phyloP scores from a whole-genome alignment of 1,140 invertebrate species.

The Drosophila chauvacae region DNA sequence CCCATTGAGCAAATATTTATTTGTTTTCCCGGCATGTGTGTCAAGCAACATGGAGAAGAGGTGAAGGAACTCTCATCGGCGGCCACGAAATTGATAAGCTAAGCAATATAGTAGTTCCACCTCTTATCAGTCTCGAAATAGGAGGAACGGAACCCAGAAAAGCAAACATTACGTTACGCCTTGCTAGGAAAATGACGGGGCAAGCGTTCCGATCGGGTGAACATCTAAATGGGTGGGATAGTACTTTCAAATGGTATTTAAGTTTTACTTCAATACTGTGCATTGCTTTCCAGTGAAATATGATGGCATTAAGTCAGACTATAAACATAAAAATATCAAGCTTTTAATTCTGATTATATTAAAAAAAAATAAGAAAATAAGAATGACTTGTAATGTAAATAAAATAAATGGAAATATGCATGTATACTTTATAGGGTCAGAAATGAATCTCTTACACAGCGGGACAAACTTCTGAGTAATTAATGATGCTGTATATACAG shows the following conservation, averaged over 20 bases:
- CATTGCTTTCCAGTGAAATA: slow-evolving; percentile 3
- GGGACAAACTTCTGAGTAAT: too few relatives aligned
- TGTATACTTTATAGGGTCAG: neutral
- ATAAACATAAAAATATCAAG: neutral
- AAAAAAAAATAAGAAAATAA: neutral
- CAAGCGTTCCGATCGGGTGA: slow-evolving; percentile 30
- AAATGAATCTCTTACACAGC: neutral
- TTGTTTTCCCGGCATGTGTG: slow-evolving; percentile 43
- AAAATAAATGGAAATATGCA: neutral
- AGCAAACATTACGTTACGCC: slow-evolving; percentile 27
- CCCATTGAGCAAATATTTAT: slow-evolving; percentile 60
- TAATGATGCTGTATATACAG: neutral
- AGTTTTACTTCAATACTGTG: slow-evolving; percentile 8
- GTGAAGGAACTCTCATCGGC: slow-evolving; percentile 49
- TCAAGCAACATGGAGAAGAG: slow-evolving; percentile 25
- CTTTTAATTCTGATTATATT: neutral
- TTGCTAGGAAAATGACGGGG: slow-evolving; percentile 9
- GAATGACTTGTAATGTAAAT: neutral
- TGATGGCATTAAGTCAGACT: neutral
- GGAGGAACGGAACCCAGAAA: slow-evolving; percentile 6
- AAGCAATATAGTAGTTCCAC: slow-evolving; percentile 38
- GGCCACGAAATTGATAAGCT: slow-evolving; percentile 49
- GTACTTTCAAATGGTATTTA: slow-evolving; percentile 15
- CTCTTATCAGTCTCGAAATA: slow-evolving; percentile 40
- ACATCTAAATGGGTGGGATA: slow-evolving; percentile 24